Conservation (phyloP, 2,113 vertebrate genomes). For the Phylloscopus whistleri region DNA sequence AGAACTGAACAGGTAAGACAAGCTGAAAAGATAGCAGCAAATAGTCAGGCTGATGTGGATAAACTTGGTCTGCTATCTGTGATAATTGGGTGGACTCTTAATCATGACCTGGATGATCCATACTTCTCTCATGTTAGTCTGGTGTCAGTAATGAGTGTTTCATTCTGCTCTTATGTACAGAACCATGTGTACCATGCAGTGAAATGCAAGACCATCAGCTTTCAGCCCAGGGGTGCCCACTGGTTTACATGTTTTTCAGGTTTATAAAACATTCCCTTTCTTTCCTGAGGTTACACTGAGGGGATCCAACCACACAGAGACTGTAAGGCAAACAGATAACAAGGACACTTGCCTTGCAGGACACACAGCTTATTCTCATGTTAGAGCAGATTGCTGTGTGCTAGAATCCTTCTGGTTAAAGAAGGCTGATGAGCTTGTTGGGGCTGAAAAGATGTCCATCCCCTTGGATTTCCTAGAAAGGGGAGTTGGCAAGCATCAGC, state of each 20-base stretch:
- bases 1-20: neutral
- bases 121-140: neutral
- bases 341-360: no score
- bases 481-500: neutral
- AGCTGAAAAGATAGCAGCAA: neutral
- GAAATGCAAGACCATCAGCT: neutral
- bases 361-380: no score
- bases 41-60: neutral
- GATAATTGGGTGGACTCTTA: neutral
- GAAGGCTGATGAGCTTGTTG: neutral
- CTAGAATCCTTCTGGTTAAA: neutral
- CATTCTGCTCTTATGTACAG: neutral
- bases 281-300: neutral
- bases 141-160: neutral
- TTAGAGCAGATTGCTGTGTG: no score
- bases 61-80: neutral
- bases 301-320: neutral
- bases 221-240: neutral
- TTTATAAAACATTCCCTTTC: neutral
- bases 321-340: neutral
- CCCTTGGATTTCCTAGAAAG: neutral
- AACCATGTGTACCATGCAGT: accelerated
- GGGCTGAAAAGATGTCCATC: neutral
- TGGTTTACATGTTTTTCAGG: neutral
- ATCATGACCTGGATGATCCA: neutral